Evolutionary conservation across 2,888 invertebrate genomes (phyloP), one percentile per base, ranked within the genome.

Genomic region (Leptinotarsa juncta): DNA sequence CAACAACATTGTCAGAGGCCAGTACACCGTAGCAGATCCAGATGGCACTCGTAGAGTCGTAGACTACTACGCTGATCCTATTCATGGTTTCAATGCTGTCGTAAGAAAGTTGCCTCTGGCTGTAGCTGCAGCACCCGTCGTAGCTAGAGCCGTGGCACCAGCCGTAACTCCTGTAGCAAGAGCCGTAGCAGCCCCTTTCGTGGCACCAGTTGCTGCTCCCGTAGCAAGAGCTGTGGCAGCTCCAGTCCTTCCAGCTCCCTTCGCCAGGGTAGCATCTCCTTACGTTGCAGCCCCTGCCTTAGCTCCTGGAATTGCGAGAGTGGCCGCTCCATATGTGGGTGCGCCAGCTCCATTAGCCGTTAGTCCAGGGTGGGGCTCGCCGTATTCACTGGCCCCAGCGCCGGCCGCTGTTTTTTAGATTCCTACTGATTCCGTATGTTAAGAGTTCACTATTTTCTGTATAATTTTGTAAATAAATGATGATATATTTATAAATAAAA

Each of bases 21-120:
- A 89, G 77, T 91, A 91, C 86, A 89, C 89, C 65, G 84, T 91
- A 26, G 88, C 89, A 71, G 91, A 91, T 83, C 88, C 91, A 76
- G 91, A 91, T 80, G 91, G 91, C 80, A 90, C 89, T 74, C 87
- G 89, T 76, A 88, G 91, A 76, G 87, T 89, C 81, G 91, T 91
- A 16, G 90, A 91, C 82, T 91, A 91, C 85, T 89, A 89, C 70
- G 90, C 91, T 70, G 91, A 91, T 85, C 90, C 90, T 65, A 87
- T 90, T 73, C 89, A 91, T 81, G 91, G 91, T 68, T 91, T 91
- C 88, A 91, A 91, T 82, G 91, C 91, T 74, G 89, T 91, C 62
- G 91, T 91, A 20, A 89, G 88, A 80, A 89, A 88, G 69, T 89
- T 89, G 81, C 89, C 90, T 20, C 82, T 89, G 10, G 88, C 84